Percentiles rank a stretch among this genome's conserved stretches.
phyloP scores from a whole-genome alignment of 53 echinoderm and acorn worm genomes.

The Arbacia lixula region DNA sequence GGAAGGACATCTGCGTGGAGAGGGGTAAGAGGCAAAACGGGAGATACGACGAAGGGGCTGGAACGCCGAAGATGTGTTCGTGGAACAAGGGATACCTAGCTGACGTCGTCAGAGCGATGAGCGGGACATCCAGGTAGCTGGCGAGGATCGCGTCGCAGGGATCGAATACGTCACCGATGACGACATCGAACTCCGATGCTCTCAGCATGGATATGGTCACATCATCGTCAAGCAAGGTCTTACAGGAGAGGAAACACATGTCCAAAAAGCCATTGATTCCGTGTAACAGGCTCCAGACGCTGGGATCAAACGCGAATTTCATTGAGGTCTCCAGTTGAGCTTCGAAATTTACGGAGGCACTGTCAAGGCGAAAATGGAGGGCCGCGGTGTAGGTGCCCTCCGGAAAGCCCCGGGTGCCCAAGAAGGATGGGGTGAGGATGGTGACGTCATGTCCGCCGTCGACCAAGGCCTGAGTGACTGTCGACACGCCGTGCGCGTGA shows the following conservation, averaged over 20 bases:
- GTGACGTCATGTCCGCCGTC: conserved; percentile 25
- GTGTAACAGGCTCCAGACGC: too few relatives aligned
- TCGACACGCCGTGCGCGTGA: not conserved
- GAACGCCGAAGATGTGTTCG: conserved; percentile 17
- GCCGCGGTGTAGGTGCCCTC: not conserved
- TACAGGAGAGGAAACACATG: too few relatives aligned
- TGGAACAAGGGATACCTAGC: conserved; percentile 22
- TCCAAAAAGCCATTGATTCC: too few relatives aligned
- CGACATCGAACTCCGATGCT: conserved; percentile 13
- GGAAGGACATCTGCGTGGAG: conserved; percentile 27
- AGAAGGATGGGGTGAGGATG: not conserved
- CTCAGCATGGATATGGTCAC: not conserved
- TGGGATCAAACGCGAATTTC: not conserved
- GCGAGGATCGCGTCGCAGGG: conserved; percentile 10
- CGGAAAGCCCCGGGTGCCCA: not conserved
- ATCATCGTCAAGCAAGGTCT: not conserved
- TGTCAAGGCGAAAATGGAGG: not conserved
- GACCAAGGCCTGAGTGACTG: conserved; percentile 3
- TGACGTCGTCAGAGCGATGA: conserved; percentile 16
- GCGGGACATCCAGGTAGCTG: conserved; percentile 14
- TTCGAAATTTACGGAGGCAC: too few relatives aligned
- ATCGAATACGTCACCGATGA: conserved; percentile 25
- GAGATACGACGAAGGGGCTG: conserved; percentile 18
- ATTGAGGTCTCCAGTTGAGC: too few relatives aligned
- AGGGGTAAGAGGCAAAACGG: not conserved